Evolutionary conservation across 2,113 vertebrate species (phyloP).

Genomic region (Aythya baeri): DNA sequence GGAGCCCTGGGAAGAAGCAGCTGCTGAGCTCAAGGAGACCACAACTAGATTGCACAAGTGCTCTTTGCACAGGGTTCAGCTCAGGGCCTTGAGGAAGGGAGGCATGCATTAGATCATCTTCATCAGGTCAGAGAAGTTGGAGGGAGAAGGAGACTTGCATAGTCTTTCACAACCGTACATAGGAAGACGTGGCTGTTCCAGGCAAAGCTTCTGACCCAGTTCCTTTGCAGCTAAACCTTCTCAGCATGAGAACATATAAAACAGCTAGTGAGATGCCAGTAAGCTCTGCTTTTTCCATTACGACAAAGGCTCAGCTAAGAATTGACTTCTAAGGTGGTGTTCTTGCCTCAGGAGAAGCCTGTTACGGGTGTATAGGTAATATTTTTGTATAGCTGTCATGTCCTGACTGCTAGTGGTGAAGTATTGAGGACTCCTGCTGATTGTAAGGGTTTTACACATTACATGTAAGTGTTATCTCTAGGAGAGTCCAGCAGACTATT

Average conservation of each 20-base stretch:
- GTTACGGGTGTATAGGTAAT: not conserved
- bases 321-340: not conserved
- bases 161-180: not conserved
- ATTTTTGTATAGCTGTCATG: not conserved
- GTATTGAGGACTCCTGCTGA: not conserved
- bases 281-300: not conserved
- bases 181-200: not conserved
- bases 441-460: not conserved
- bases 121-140: not conserved
- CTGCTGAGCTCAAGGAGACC: constrained; percentile 14
- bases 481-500: not conserved
- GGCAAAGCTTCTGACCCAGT: not conserved
- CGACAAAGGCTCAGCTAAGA: not conserved
- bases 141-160: not conserved
- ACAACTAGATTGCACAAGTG: constrained; percentile 15
- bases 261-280: not conserved
- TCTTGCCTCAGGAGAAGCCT: not conserved
- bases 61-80: constrained; percentile 17
- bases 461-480: not conserved
- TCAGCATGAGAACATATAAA: not conserved
- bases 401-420: not conserved
- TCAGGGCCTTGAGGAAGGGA: not conserved
- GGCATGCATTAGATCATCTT: not conserved
- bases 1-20: constrained; percentile 43
- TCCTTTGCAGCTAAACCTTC: not conserved